Conservation (phyloP, 1,140 invertebrate species). For the Drosophila santomea region DNA sequence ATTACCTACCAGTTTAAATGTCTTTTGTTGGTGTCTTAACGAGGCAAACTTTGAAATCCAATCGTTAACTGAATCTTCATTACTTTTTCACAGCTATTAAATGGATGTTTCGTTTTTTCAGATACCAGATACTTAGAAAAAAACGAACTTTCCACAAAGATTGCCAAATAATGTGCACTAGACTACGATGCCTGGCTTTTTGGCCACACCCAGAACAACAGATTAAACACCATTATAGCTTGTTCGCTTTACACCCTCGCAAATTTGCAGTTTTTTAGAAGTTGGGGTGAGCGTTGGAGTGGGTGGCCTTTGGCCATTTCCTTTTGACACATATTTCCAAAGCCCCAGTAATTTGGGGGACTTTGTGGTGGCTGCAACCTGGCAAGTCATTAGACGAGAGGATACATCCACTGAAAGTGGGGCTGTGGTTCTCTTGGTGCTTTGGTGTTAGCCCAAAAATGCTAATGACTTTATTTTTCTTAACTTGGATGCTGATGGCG, state of each 20-base stretch:
- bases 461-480: conserved; percentile 83
- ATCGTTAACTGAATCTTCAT: conserved; percentile 17
- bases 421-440: conserved; percentile 60
- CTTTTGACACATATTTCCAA: conserved; percentile 69
- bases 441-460: conserved; percentile 76
- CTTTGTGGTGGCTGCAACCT: conserved; percentile 61
- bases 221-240: conserved; percentile 46
- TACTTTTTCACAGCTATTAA: conserved; percentile 5
- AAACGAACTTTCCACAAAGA: conserved; percentile 18
- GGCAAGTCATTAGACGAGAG: conserved; percentile 66
- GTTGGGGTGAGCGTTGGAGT: neutral
- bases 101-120: conserved; percentile 9
- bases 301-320: conserved; percentile 55
- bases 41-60: neutral
- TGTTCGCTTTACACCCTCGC: conserved; percentile 23
- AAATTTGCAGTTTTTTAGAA: neutral
- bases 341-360: conserved; percentile 54
- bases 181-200: conserved; percentile 33
- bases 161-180: conserved; percentile 34
- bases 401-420: neutral
- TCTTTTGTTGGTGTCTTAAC: conserved; percentile 4
- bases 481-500: conserved; percentile 60
- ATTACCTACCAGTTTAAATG: conserved; percentile 13
- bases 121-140: neutral
- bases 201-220: conserved; percentile 40